A percentile compares a stretch with the other conserved stretches of the same genome.
Conservation (phyloP, 2,113 vertebrate genomes). For the Fulica atra region DNA sequence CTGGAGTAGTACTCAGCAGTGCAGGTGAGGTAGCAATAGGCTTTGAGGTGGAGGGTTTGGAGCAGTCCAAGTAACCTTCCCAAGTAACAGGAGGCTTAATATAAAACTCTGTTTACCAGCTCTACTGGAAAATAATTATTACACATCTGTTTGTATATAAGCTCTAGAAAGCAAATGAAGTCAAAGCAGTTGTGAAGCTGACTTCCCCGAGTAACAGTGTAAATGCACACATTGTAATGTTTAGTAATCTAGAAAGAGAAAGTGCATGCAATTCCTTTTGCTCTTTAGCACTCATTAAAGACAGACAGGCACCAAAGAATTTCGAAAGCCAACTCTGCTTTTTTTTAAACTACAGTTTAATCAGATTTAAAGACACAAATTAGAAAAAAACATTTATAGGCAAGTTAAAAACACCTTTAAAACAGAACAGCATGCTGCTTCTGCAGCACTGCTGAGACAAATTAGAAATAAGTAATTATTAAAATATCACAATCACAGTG, state of each 20-base stretch:
- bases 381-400: constrained; percentile 76
- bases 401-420: constrained; percentile 78
- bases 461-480: constrained; percentile 61
- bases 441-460: constrained; percentile 60
- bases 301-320: constrained; percentile 14
- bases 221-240: neutral
- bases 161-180: neutral
- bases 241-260: neutral
- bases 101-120: neutral
- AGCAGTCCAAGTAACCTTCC: neutral
- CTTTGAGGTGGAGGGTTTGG: neutral
- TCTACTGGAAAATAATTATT: neutral
- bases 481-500: constrained; percentile 66
- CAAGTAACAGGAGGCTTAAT: neutral
- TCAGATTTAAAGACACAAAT: constrained; percentile 78
- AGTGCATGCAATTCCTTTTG: neutral
- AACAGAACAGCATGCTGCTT: constrained; percentile 64
- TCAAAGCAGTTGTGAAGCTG: neutral
- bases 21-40: accelerated
- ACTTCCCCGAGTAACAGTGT: neutral
- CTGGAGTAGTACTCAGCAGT: accelerated
- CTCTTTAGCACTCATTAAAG: neutral
- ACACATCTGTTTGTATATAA: neutral
- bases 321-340: constrained; percentile 7
- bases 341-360: constrained; percentile 81